phyloP scores from a whole-genome alignment of 2,797 vertebrate genomes.

The Acrocephalus scirpaceus region DNA sequence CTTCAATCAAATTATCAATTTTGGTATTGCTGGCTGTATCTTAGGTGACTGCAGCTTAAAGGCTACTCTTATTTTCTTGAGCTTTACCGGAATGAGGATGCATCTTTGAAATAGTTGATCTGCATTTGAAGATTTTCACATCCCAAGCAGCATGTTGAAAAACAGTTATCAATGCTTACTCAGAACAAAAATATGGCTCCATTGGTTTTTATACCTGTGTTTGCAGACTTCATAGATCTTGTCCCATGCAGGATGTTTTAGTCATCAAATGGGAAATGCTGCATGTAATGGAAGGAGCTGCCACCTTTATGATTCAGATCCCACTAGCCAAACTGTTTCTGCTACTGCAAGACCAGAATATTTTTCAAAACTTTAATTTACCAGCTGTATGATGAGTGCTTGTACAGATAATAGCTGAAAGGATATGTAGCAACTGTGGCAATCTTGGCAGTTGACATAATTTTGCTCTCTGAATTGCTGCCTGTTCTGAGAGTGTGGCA shows the following conservation, averaged over 20 bases:
- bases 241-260: neutral
- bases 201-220: neutral
- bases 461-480: neutral
- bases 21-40: neutral
- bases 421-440: neutral
- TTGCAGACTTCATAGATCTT: neutral
- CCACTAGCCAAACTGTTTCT: neutral
- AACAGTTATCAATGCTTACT: neutral
- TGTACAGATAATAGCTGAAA: neutral
- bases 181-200: neutral
- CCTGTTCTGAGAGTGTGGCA: fast-evolving
- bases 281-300: neutral
- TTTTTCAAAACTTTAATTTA: neutral
- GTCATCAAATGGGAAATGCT: neutral
- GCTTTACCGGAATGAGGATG: neutral
- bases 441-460: neutral
- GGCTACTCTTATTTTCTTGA: neutral
- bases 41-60: neutral
- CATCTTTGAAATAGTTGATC: neutral
- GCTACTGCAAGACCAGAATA: neutral
- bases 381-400: neutral
- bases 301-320: neutral
- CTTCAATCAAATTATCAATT: neutral
- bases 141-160: neutral
- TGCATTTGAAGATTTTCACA: neutral